Percentiles rank a stretch among this genome's conserved stretches.
Evolutionary conservation across 2,797 vertebrate species (phyloP).

Genomic region (Lagodon rhomboides): DNA sequence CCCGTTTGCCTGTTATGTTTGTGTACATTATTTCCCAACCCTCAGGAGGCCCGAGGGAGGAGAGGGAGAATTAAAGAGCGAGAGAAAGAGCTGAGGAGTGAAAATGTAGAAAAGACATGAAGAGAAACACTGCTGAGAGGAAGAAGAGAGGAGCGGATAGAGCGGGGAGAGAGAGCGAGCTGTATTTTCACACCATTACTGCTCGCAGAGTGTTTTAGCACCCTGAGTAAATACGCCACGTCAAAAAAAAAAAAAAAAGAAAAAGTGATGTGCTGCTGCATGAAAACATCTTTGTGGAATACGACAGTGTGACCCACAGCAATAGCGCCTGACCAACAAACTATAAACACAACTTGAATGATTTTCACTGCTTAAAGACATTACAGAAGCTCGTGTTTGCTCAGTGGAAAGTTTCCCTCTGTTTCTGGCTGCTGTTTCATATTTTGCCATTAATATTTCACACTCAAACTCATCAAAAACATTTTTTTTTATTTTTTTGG

Average conservation of each 20-base stretch:
- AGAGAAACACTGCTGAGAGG: constrained; percentile 43
- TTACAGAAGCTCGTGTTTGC: constrained; percentile 12
- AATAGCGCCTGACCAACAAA: constrained; percentile 42
- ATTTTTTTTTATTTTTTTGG: constrained; percentile 15
- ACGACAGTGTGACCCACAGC: constrained; percentile 42
- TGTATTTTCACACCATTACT: constrained; percentile 67
- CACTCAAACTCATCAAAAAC: constrained; percentile 35
- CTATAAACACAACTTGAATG: constrained; percentile 44
- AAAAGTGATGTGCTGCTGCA: constrained; percentile 22
- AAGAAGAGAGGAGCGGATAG: constrained; percentile 14
- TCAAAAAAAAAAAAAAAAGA: constrained; percentile 30
- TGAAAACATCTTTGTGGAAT: constrained; percentile 52
- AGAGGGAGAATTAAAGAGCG: constrained; percentile 50
- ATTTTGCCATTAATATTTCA: constrained; percentile 63
- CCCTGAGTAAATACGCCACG: constrained; percentile 44
- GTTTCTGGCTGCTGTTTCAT: not conserved
- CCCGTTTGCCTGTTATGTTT: constrained; percentile 67
- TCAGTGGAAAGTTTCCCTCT: not conserved
- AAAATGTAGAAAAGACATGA: constrained; percentile 47
- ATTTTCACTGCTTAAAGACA: constrained; percentile 12
- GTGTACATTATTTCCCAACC: constrained; percentile 74
- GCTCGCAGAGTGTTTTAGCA: constrained; percentile 67
- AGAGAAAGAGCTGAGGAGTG: constrained; percentile 59
- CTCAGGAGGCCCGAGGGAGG: constrained; percentile 59
- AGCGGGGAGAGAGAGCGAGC: constrained; percentile 20